These are phyloP conservation scores for Lasioglossum pauxillum DNA, from an alignment of 2,888 invertebrate species.

Conservation along the genomic window DNA sequence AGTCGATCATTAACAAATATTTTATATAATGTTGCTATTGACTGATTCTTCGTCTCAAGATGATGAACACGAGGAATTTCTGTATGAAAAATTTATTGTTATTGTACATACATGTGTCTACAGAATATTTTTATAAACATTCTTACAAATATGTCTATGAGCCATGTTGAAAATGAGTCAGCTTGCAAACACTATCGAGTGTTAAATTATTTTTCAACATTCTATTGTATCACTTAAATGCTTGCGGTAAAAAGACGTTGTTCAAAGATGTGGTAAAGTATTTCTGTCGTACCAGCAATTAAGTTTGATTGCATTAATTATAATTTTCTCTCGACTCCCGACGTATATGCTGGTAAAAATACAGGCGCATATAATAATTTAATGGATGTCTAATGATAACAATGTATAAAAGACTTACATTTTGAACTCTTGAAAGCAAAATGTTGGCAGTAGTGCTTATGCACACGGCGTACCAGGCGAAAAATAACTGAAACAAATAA, in stretches of 20 bases:
- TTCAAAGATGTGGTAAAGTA: no score
- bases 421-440: background rate
- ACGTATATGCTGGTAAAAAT: background rate
- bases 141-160: background rate
- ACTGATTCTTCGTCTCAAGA: conserved; percentile 89
- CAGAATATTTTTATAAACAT: background rate
- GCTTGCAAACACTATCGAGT: background rate
- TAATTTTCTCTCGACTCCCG: background rate
- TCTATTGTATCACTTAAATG: background rate
- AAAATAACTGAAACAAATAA: conserved; percentile 73
- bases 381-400: background rate
- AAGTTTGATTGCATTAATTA: background rate
- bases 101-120: background rate
- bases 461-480: conserved; percentile 76
- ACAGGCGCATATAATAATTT: background rate
- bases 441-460: background rate
- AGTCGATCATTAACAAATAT: conserved; percentile 91
- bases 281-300: no score
- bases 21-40: conserved; percentile 90
- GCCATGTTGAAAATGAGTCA: background rate
- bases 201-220: background rate
- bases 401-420: background rate
- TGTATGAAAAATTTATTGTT: background rate
- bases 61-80: conserved; percentile 85
- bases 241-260: background rate